Percentiles rank a stretch among this genome's conserved stretches.
Conservation (phyloP, 2,888 invertebrate genomes). For the Frankliniella fusca region DNA sequence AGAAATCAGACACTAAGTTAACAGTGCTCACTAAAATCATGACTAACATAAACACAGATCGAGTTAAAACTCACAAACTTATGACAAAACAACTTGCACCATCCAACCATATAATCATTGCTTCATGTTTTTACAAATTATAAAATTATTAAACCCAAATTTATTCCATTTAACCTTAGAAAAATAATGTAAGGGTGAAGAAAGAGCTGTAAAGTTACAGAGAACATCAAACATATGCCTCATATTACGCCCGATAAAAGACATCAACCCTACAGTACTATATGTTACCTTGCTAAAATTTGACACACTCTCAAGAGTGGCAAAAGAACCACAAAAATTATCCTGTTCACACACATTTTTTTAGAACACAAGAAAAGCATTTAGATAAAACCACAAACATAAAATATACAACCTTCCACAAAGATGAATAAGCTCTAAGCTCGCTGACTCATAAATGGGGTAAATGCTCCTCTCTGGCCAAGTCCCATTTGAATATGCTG, state of each 20-base stretch:
- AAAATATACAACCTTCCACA: background rate
- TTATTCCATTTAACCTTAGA: background rate
- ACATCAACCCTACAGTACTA: background rate
- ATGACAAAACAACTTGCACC: background rate
- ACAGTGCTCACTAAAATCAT: background rate
- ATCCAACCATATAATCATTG: background rate
- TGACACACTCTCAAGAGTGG: background rate
- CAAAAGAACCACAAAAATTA: background rate
- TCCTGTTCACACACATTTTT: background rate
- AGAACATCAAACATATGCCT: background rate
- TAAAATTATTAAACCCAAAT: background rate
- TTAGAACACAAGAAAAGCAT: background rate
- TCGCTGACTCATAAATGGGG: slow-evolving; percentile 31
- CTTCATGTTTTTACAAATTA: background rate
- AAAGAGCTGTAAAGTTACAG: background rate
- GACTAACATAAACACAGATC: background rate
- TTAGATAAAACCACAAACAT: background rate
- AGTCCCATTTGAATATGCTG: slow-evolving; percentile 78
- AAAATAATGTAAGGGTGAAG: background rate
- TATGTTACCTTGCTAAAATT: background rate
- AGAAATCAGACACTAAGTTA: background rate
- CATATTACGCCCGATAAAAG: background rate
- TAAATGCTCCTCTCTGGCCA: slow-evolving; percentile 43
- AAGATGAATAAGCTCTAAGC: background rate
- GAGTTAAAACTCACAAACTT: background rate